Evolutionary conservation across 23 tunicate genomes (phyloP).

Genomic region (Diplosoma virens): DNA sequence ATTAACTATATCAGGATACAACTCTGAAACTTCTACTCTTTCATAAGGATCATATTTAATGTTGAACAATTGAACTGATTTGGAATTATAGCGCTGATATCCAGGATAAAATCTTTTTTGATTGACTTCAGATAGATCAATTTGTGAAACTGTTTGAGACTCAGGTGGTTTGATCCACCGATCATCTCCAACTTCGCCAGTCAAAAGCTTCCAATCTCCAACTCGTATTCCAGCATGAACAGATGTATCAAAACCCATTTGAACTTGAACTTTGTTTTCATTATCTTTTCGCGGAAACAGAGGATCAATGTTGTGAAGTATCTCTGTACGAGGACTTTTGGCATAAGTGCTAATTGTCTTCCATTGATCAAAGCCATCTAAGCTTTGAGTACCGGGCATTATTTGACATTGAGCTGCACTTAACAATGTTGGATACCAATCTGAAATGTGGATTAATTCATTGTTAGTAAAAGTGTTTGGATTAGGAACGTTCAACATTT

Average conservation of each 20-base stretch:
- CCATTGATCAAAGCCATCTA: constrained; percentile 87
- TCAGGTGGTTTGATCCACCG: constrained; percentile 70
- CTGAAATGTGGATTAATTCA: constrained; percentile 62
- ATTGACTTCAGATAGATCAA: background rate
- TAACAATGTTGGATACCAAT: constrained; percentile 77
- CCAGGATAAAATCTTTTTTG: constrained; percentile 13
- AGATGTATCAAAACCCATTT: constrained; percentile 53
- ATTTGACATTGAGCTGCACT: constrained; percentile 41
- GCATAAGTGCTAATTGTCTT: constrained; percentile 21
- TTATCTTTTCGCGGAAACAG: background rate
- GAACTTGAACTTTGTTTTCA: background rate
- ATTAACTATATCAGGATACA: constrained; percentile 54
- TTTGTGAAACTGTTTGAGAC: no score
- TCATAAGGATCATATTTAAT: constrained; percentile 74
- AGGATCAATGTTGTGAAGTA: constrained; percentile 77
- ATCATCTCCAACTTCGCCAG: constrained; percentile 60
- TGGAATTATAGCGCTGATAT: background rate
- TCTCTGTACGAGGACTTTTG: constrained; percentile 50
- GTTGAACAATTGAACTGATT: constrained; percentile 52
- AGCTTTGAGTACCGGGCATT: constrained; percentile 37
- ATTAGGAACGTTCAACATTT: constrained; percentile 41
- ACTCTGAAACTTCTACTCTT: constrained; percentile 61
- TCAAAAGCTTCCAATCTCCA: constrained; percentile 73
- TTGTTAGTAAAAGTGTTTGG: constrained; percentile 27
- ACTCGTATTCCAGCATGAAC: constrained; percentile 65